Base-by-base conservation (phyloP, 2,113 vertebrate species). In the Eretmochelys imbricata region DNA sequence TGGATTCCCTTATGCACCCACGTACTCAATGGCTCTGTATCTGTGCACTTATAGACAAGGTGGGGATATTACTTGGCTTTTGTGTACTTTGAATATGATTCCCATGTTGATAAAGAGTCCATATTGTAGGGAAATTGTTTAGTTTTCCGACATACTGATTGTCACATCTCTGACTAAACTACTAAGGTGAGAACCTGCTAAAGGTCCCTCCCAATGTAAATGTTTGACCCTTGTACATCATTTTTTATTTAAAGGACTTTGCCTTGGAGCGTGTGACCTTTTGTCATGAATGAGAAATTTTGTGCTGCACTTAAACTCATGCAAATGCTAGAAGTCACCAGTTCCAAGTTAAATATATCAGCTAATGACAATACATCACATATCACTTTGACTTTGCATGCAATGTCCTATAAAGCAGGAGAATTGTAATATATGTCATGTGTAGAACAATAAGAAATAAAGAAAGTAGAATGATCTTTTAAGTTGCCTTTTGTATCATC, bases 351-450 rank as follows among this genome's bases (percentile, higher is more conserved):
- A 84, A 46, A 82, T 11, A 27, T 6, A 51, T 1, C 1, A 86
- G 35, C 25, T 81, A 91, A 62, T 80, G 82, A 82, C 78, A 82
- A 27, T 42, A 75, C 42, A 42, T 81, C 65, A 93, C 88, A 89
- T 94, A 81, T 92, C 88, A 42, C 10, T 92, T 25, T 93, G 31
- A 4, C 87, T 48, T 57, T 46, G 82, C 72, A 50, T 85, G 59
- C 7, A 35, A 85, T 79, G 62, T 42, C 10, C 17, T 75, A 13
- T 84, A 91, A 96, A 90, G 50, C 76, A 65, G 22, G 85, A 86
- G 59, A 89, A 84, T 87, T 93, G 82, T 94, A 93, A 91, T 93
- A 55, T 51, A 51, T 31, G 48, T 38, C 57, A 38, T n/a, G 89
- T 83, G 50, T 65, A 88, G 87, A 92, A 75, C 27, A 91, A 79